phyloP scores from a whole-genome alignment of 2,888 invertebrate genomes.

The Caenorhabditis sp. region DNA sequence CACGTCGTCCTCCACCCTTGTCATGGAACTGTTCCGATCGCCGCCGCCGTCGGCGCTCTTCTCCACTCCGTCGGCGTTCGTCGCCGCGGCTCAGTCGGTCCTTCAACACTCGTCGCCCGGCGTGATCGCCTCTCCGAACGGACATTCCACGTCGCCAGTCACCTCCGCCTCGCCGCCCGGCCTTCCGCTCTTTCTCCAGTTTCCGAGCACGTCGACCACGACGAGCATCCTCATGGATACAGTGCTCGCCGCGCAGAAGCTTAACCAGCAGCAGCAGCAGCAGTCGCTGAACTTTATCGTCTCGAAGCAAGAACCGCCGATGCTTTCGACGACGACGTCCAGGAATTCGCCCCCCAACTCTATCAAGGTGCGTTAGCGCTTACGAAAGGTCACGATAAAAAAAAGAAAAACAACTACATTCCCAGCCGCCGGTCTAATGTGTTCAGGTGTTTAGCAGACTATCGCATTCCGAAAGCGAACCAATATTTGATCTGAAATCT shows the following conservation, averaged over 20 bases:
- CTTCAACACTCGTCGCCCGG: constrained; percentile 38
- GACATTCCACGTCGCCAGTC: constrained; percentile 36
- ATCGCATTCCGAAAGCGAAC: too few species aligned
- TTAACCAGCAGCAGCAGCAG: constrained; percentile 43
- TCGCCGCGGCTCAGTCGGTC: constrained; percentile 20
- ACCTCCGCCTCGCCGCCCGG: constrained; percentile 31
- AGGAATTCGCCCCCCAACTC: constrained; percentile 20
- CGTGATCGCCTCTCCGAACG: not conserved
- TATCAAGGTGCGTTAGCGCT: constrained; percentile 26
- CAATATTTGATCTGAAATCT: not conserved
- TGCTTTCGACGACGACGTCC: not conserved
- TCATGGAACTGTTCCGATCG: constrained; percentile 43
- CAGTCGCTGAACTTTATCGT: not conserved
- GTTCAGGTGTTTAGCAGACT: too few species aligned
- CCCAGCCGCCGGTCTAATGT: too few species aligned
- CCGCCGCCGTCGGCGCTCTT: constrained; percentile 39
- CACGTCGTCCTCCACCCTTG: constrained; percentile 14
- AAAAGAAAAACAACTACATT: too few species aligned
- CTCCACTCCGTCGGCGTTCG: constrained; percentile 12
- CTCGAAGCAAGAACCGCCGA: not conserved
- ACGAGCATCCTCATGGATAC: constrained; percentile 56
- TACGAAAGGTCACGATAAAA: not conserved
- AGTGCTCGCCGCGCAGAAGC: constrained; percentile 48
- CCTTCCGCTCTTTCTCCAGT: constrained; percentile 33
- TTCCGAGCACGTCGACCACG: constrained; percentile 51